phyloP scores from a whole-genome alignment of 2,113 vertebrate species.

The Sylvicapra grimmia region DNA sequence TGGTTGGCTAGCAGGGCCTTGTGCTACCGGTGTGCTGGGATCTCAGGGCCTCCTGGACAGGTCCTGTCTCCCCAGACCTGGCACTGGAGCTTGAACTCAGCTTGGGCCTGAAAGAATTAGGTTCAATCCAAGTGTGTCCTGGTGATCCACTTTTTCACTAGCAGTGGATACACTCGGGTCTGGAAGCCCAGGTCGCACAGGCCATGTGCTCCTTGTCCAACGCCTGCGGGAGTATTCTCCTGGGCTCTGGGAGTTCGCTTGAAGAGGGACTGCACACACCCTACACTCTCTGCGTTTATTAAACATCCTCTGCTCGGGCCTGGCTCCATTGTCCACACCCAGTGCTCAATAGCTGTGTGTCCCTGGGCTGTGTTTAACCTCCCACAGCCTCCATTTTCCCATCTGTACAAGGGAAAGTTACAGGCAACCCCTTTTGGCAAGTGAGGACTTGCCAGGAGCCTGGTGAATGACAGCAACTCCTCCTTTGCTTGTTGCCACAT shows the following conservation, averaged over 20 bases:
- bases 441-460: too few species aligned
- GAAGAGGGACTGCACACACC: rapidly evolving
- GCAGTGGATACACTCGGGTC: rapidly evolving
- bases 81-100: neutral
- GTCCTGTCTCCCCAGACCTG: neutral
- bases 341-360: rapidly evolving
- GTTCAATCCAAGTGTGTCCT: neutral
- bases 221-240: rapidly evolving
- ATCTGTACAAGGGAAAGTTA: neutral
- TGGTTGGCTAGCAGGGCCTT: neutral
- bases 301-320: neutral
- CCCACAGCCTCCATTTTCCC: neutral
- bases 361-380: neutral
- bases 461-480: rapidly evolving
- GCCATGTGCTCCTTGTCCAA: too few species aligned
- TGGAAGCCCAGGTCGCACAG: neutral
- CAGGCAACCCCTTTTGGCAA: rapidly evolving
- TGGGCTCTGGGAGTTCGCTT: neutral
- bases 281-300: too few species aligned
- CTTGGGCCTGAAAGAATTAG: neutral
- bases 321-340: too few species aligned
- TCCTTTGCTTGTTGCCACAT: rapidly evolving
- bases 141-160: neutral
- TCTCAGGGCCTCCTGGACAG: too few species aligned
- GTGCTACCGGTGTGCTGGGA: rapidly evolving